phyloP scores from a whole-genome alignment of 2,888 invertebrate genomes.

The Slavum lentiscoides region DNA sequence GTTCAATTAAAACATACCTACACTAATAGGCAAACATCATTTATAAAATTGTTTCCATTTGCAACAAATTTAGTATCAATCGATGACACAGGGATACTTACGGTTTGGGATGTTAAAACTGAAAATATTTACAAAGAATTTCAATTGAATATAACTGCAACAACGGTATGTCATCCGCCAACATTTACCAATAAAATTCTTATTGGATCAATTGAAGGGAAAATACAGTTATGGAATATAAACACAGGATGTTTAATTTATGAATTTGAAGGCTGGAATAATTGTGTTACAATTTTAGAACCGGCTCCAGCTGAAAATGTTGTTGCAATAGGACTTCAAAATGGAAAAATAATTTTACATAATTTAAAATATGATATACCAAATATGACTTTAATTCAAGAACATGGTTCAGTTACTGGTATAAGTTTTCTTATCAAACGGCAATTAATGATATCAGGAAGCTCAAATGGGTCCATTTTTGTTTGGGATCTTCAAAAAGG shows the following conservation, averaged over 20 bases:
- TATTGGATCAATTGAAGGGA: slow-evolving; percentile 82
- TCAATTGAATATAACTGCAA: slow-evolving; percentile 68
- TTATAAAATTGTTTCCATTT: slow-evolving; percentile 83
- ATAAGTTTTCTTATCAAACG: slow-evolving; percentile 85
- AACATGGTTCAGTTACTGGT: slow-evolving; percentile 85
- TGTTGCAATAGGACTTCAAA: slow-evolving; percentile 80
- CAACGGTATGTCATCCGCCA: slow-evolving; percentile 84
- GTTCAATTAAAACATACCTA: slow-evolving; percentile 81
- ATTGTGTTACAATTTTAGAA: slow-evolving; percentile 73
- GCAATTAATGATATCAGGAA: slow-evolving; percentile 85
- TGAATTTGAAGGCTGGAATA: slow-evolving; percentile 75
- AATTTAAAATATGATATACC: slow-evolving; percentile 84
- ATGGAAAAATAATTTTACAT: slow-evolving; percentile 81
- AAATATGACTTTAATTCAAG: slow-evolving; percentile 83
- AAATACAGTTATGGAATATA: slow-evolving; percentile 88
- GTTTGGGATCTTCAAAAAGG: slow-evolving; percentile 90
- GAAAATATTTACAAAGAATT: slow-evolving; percentile 70
- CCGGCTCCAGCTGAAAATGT: slow-evolving; percentile 93
- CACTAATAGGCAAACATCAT: slow-evolving; percentile 74
- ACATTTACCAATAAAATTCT: slow-evolving; percentile 94
- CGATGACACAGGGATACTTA: slow-evolving; percentile 76
- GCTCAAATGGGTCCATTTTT: slow-evolving; percentile 80
- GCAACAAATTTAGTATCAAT: slow-evolving; percentile 83
- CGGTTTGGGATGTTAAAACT: slow-evolving; percentile 82
- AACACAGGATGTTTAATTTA: slow-evolving; percentile 75